Percentiles rank a stretch among this genome's conserved stretches.
Conservation (phyloP, 2,113 vertebrate species). For the Acrocephalus kingi region DNA sequence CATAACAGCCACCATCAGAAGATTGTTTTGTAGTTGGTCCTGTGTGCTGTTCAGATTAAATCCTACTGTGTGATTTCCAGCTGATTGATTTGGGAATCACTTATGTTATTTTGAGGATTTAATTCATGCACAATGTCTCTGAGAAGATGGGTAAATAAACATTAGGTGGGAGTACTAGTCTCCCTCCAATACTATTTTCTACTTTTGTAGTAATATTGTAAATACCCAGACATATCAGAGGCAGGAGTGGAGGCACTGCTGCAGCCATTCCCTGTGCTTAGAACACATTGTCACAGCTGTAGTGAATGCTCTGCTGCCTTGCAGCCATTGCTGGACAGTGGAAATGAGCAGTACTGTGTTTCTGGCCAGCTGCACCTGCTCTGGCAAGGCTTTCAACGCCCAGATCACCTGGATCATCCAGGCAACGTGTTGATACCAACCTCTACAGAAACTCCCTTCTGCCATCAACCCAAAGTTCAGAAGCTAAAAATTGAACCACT, state of each 20-base stretch:
- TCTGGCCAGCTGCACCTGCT: neutral
- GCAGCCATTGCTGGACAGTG: neutral
- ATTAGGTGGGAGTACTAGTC: neutral
- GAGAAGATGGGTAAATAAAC: neutral
- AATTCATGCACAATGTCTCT: neutral
- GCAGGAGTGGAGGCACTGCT: neutral
- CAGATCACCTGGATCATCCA: neutral
- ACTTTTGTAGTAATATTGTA: neutral
- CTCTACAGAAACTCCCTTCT: neutral
- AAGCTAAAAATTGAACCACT: neutral
- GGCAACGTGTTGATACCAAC: neutral
- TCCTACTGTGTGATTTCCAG: neutral
- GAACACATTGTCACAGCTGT: neutral
- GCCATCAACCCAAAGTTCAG: neutral
- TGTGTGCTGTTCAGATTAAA: neutral
- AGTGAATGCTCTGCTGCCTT: neutral
- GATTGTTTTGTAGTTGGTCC: neutral
- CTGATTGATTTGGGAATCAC: neutral
- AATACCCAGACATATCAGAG: neutral
- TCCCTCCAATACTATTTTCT: neutral
- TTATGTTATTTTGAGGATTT: neutral
- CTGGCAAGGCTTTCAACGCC: neutral
- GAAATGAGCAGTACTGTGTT: fast-evolving
- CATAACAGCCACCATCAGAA: neutral
- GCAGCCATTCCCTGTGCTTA: neutral